Base-by-base conservation (phyloP, 2,888 invertebrate genomes). In the Spicauda simplicius region DNA sequence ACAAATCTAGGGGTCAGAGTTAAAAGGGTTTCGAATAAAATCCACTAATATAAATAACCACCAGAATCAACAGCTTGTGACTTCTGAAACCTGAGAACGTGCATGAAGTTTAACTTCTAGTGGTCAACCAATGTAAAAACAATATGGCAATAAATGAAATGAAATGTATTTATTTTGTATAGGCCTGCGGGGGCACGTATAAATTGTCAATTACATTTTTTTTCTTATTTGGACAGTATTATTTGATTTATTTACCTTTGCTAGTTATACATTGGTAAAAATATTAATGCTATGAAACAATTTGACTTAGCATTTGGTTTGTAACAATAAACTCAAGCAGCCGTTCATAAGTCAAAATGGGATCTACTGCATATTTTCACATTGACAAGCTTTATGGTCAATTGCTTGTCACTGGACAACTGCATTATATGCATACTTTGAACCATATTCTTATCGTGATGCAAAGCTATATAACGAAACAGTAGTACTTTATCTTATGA, bases 161-260 rank as follows among this genome's bases (percentile, higher is more conserved):
- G n/a, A n/a, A n/a, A n/a, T n/a, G n/a, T n/a, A n/a, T n/a, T n/a
- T n/a, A n/a, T n/a, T n/a, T n/a, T n/a, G n/a, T n/a, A n/a, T n/a
- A n/a, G n/a, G n/a, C n/a, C n/a, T n/a, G n/a, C n/a, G n/a, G n/a
- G n/a, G n/a, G n/a, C n/a, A n/a, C n/a, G n/a, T n/a, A n/a, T n/a
- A n/a, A n/a, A n/a, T n/a, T n/a, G n/a, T n/a, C n/a, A n/a, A n/a
- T n/a, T n/a, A n/a, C n/a, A n/a, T n/a, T n/a, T n/a, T n/a, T n/a
- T n/a, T n/a, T n/a, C n/a, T n/a, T n/a, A n/a, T n/a, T n/a, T 60
- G 59, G 66, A 88, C 83, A 89, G 88, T 89, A 86, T 88, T 85
- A 89, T 90, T 90, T 90, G 91, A 92, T 93, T 93, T 92, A 92
- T 91, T 91, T 89, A 91, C 90, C 90, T 87, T 90, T 90, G 91